Evolutionary conservation across 2,113 vertebrate species (phyloP).

Genomic region (Puma concolor): DNA sequence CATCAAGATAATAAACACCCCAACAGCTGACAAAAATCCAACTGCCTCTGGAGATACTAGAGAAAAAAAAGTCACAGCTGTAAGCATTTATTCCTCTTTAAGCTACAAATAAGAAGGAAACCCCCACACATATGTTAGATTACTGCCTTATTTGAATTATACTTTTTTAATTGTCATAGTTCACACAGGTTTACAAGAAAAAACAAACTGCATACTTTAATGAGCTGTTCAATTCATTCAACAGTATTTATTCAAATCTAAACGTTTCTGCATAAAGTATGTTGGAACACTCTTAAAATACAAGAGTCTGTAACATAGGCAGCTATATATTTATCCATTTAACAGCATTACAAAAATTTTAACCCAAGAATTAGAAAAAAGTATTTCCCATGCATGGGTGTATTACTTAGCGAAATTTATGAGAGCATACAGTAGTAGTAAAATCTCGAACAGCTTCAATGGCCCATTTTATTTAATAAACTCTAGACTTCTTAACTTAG

Average conservation of each 20-base stretch:
- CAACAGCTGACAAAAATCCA: constrained; percentile 96
- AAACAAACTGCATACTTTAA: constrained; percentile 21
- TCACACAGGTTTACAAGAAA: constrained; percentile 40
- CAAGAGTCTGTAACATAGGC: neutral
- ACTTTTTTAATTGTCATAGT: constrained; percentile 41
- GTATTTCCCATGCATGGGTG: neutral
- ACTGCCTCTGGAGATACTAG: constrained; percentile 98
- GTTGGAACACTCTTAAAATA: neutral
- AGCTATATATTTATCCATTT: neutral
- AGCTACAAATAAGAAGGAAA: constrained; percentile 59
- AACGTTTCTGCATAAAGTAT: neutral
- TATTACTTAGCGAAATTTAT: constrained; percentile 19
- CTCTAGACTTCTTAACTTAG: neutral
- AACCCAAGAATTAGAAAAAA: constrained; percentile 41
- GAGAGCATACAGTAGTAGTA: neutral
- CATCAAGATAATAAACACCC: constrained; percentile 96
- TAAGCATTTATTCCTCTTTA: constrained; percentile 59
- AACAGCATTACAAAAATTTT: constrained; percentile 31
- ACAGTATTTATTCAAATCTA: constrained; percentile 31
- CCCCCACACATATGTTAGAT: constrained; percentile 23
- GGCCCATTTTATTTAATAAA: neutral
- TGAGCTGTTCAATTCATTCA: constrained; percentile 10
- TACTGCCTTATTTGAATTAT: constrained; percentile 5
- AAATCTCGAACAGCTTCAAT: neutral
- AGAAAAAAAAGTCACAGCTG: constrained; percentile 80